phyloP scores from a whole-genome alignment of 1,140 invertebrate species.

The Anoplophora glabripennis region DNA sequence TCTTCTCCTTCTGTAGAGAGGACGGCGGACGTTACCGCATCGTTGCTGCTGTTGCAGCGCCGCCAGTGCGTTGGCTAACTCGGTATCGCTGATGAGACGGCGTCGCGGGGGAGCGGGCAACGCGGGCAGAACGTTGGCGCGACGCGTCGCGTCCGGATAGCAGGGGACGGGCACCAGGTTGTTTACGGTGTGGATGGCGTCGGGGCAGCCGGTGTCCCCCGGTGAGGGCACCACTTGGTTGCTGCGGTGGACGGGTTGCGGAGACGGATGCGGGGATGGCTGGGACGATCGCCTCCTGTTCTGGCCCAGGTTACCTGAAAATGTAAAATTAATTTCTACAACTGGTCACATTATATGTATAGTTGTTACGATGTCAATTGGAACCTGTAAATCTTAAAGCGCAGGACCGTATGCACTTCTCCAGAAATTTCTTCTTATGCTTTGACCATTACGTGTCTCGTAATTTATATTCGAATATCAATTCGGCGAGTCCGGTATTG shows the following conservation, averaged over 20 bases:
- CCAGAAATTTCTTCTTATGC: too few species aligned
- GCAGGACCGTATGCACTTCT: too few species aligned
- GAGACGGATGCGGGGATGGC: conserved; percentile 24
- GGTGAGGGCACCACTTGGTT: conserved; percentile 46
- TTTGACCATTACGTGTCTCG: too few species aligned
- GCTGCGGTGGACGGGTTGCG: conserved; percentile 26
- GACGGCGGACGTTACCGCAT: conserved; percentile 26
- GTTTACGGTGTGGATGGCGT: conserved; percentile 36
- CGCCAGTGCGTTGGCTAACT: conserved; percentile 41
- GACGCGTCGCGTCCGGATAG: conserved; percentile 30
- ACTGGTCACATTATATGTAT: not conserved
- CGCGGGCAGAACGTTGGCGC: conserved; percentile 32
- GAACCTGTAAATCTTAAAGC: too few species aligned
- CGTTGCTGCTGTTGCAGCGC: conserved; percentile 41
- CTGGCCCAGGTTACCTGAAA: conserved; percentile 37
- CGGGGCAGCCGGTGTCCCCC: conserved; percentile 11
- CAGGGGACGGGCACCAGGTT: conserved; percentile 38
- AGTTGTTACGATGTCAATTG: too few species aligned
- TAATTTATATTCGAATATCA: too few species aligned
- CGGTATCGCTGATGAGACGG: conserved; percentile 40
- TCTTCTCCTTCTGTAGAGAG: conserved; percentile 39
- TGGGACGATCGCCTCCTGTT: conserved; percentile 28
- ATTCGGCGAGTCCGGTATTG: too few species aligned
- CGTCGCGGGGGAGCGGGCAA: conserved; percentile 39
- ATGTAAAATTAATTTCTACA: not conserved